Evolutionary conservation across 2,888 invertebrate species (phyloP).

Genomic region (Parnassius glacialis): DNA sequence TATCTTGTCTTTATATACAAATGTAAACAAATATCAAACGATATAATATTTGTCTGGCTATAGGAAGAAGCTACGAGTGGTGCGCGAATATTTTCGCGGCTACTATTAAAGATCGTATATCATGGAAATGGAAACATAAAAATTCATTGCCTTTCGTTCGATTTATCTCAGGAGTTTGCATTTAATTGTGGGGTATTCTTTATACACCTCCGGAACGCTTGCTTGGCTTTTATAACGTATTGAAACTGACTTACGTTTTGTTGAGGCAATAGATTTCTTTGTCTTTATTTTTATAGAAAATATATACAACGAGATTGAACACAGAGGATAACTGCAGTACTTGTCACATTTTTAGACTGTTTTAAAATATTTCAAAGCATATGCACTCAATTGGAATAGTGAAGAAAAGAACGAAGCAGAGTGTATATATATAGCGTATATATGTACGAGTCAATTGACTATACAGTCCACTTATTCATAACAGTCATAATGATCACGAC

Average conservation of each 20-base stretch:
- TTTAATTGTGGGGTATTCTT: slow-evolving; percentile 62
- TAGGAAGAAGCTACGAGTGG: not conserved
- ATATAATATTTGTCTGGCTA: not conserved
- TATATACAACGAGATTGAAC: no score
- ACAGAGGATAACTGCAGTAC: no score
- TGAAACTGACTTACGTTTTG: slow-evolving; percentile 34
- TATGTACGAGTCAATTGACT: no score
- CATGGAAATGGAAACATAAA: slow-evolving; percentile 53
- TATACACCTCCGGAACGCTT: slow-evolving; percentile 55
- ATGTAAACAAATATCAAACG: not conserved
- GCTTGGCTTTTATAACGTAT: slow-evolving; percentile 36
- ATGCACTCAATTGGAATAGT: no score
- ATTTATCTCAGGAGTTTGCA: slow-evolving; percentile 57
- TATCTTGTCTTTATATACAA: not conserved
- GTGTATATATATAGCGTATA: no score
- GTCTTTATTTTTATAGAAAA: slow-evolving; percentile 29
- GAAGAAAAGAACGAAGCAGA: no score
- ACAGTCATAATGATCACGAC: no score
- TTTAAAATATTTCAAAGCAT: no score
- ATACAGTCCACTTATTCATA: no score
- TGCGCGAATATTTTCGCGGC: slow-evolving; percentile 8
- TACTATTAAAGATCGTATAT: slow-evolving; percentile 28
- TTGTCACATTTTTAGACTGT: no score
- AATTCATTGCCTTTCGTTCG: slow-evolving; percentile 59
- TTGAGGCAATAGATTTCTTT: slow-evolving; percentile 39